A percentile compares a stretch with the other conserved stretches of the same genome.
These are phyloP conservation scores for Drosophila subpulchrella DNA, from an alignment of 1,140 invertebrate species.

Conservation along the genomic window DNA sequence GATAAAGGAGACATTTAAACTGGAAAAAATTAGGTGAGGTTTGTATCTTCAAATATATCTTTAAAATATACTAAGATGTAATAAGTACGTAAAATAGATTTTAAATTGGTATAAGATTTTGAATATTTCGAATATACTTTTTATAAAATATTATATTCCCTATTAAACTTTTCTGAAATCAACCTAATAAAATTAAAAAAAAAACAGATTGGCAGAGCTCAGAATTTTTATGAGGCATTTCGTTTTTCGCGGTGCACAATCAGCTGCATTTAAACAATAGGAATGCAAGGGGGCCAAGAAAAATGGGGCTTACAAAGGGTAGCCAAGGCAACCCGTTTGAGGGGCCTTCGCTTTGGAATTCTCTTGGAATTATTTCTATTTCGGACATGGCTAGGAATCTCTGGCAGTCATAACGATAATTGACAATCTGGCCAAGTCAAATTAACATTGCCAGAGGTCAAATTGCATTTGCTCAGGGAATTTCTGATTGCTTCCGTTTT, in stretches of 20 bases:
- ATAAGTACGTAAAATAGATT: too few relatives aligned
- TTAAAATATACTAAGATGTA: too few relatives aligned
- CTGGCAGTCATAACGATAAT: constrained; percentile 35
- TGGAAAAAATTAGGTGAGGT: background rate
- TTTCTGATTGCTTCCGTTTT: constrained; percentile 76
- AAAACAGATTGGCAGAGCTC: too few relatives aligned
- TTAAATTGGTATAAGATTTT: too few relatives aligned
- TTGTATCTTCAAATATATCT: background rate
- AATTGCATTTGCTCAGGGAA: constrained; percentile 58
- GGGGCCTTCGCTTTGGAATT: background rate
- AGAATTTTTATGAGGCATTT: too few relatives aligned
- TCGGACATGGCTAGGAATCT: constrained; percentile 1
- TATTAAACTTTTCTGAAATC: too few relatives aligned
- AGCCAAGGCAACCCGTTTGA: background rate
- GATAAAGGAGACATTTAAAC: background rate
- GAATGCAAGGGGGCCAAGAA: background rate
- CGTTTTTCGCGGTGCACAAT: background rate
- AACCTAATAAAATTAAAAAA: too few relatives aligned
- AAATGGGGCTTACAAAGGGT: background rate
- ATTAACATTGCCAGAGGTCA: constrained; percentile 58
- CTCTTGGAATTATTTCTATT: background rate
- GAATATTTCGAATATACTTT: too few relatives aligned
- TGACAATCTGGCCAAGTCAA: constrained; percentile 40
- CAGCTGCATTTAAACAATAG: constrained; percentile 10
- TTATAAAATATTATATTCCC: too few relatives aligned